Evolutionary conservation across 2,888 invertebrate species (phyloP), one percentile per base, ranked within the genome.

Genomic region (Caenorhabditis zanzibari): DNA sequence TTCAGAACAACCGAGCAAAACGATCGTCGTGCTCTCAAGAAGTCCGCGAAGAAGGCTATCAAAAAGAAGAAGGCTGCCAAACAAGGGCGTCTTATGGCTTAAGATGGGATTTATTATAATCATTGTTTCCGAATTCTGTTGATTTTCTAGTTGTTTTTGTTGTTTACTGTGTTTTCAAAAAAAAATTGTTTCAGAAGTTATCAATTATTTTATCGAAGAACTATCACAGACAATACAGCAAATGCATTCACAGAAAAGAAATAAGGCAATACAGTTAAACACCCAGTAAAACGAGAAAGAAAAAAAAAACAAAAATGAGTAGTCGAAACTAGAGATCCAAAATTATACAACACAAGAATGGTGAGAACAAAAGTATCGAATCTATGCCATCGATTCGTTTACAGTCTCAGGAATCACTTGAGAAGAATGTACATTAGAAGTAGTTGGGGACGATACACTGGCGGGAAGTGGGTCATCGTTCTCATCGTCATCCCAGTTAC

Each of bases 401-500:
- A 63, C 69, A n/a, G 14, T 24, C 38, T 81, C 81, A 12, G 59
- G 16, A 14, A 24, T 26, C 0, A 49, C 14, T 35, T 16, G 58
- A 19, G 81, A 64, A 24, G 81, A 75, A 69, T 81, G 81, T 16
- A 74, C 81, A 52, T 66, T 61, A 0, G 73, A 71, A 14, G 64
- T 28, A 5, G 54, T 49, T 7, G 63, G 22, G 14, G 56, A 47
- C 19, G 26, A 54, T 5, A 52, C 32, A n/a, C 49, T 38, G 19
- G 35, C 56, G 1, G 32, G 56, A 32, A n/a, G 44, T 35, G n/a
- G 56, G 49, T 81, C 84, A 4, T 79, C 82, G 6, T 88, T 86
- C 22, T 88, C 88, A n/a, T 88, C 88, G 12, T 88, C 88, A 19
- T 85, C 85, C 85, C 85, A 84, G 47, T 81, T 80, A 16, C 80